A percentile compares a stretch with the other conserved stretches of the same genome.
Conservation (phyloP, 2,113 vertebrate genomes). For the Gadus chalcogrammus region DNA sequence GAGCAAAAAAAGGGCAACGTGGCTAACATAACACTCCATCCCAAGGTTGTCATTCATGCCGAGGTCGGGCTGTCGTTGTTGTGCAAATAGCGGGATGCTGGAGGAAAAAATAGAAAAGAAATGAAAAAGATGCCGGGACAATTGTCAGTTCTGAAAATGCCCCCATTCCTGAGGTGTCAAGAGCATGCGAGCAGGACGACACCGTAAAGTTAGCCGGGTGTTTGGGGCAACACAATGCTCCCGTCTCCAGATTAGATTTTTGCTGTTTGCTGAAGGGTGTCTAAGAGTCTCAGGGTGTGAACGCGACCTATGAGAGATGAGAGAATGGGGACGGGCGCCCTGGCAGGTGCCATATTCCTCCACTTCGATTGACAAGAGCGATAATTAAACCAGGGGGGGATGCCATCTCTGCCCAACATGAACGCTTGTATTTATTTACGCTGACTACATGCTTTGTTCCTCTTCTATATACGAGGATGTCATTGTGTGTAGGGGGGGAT, state of each 20-base stretch:
- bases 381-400: constrained; percentile 73
- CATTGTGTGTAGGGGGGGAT: constrained; percentile 37
- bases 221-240: constrained; percentile 56
- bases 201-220: constrained; percentile 60
- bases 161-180: constrained; percentile 66
- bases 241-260: constrained; percentile 53
- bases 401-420: constrained; percentile 51
- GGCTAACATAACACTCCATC: constrained; percentile 39
- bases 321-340: constrained; percentile 52
- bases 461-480: constrained; percentile 37
- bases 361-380: constrained; percentile 67
- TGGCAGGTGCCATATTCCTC: constrained; percentile 67
- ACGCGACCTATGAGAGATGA: constrained; percentile 52
- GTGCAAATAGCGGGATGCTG: constrained; percentile 59
- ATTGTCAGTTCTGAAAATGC: constrained; percentile 64
- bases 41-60: constrained; percentile 51
- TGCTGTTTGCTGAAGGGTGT: constrained; percentile 64
- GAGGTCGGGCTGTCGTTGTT: constrained; percentile 58
- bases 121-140: constrained; percentile 20
- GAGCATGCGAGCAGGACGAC: constrained; percentile 48
- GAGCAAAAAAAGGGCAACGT: constrained; percentile 32
- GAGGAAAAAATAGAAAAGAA: constrained; percentile 12
- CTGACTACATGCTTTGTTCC: constrained; percentile 57
- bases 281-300: constrained; percentile 61
- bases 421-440: constrained; percentile 64